phyloP scores from a whole-genome alignment of 2,888 invertebrate species.

The Geophilus truncorum region DNA sequence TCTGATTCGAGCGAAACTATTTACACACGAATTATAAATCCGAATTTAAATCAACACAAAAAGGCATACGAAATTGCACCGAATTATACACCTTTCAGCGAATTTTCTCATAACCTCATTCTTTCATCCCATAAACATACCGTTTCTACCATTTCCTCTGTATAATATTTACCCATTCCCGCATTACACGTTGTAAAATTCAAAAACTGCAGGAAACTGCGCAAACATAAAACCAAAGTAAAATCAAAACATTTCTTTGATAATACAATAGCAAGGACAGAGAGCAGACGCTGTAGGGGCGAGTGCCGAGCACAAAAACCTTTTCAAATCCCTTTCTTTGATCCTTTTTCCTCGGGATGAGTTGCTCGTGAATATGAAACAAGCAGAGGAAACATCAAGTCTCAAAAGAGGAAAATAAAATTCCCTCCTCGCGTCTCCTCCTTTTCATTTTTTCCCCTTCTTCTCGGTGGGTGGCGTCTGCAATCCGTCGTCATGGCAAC shows the following conservation, averaged over 20 bases:
- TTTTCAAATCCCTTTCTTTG: neutral
- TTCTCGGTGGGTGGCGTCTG: neutral
- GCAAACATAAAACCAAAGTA: too few relatives aligned
- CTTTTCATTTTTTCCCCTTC: neutral
- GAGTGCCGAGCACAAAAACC: neutral
- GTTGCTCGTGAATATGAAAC: conserved; percentile 10
- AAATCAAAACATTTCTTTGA: neutral
- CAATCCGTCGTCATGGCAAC: neutral
- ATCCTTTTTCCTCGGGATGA: neutral
- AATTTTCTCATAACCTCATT: too few relatives aligned
- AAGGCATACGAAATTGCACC: too few relatives aligned
- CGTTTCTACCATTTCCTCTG: too few relatives aligned
- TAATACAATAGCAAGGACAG: neutral
- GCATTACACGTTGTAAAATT: too few relatives aligned
- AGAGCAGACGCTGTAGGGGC: neutral
- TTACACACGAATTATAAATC: too few relatives aligned
- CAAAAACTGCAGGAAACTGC: too few relatives aligned
- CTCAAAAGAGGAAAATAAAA: neutral
- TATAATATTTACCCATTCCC: too few relatives aligned
- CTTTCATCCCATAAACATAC: too few relatives aligned
- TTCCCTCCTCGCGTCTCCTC: neutral
- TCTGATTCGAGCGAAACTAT: too few relatives aligned
- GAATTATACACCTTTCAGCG: too few relatives aligned
- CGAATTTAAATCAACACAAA: too few relatives aligned
- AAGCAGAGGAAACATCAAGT: neutral